Percentiles rank a stretch among this genome's conserved stretches.
phyloP scores from a whole-genome alignment of 2,797 vertebrate genomes.

The Pristis pectinata region DNA sequence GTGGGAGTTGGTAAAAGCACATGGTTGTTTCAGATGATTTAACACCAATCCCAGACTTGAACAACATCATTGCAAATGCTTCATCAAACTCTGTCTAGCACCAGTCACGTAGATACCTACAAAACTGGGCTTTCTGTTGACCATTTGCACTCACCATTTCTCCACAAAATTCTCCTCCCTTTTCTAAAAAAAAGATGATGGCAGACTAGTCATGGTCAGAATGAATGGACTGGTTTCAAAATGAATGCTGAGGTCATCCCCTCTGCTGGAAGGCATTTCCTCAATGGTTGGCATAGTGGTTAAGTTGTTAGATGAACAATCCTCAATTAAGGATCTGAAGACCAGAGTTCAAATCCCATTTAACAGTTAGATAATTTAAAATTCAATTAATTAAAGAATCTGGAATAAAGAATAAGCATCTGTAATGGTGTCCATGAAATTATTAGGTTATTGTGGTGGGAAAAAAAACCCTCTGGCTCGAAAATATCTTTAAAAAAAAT shows the following conservation, averaged over 20 bases:
- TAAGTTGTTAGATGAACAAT: too few relatives aligned
- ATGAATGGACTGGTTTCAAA: background rate
- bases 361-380: too few relatives aligned
- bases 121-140: conserved; percentile 15
- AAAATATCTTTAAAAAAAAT: too few relatives aligned
- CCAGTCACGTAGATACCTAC: background rate
- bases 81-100: background rate
- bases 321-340: too few relatives aligned
- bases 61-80: background rate
- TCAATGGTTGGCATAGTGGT: background rate
- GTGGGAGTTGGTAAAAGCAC: background rate
- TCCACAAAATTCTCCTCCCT: background rate
- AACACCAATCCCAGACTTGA: background rate
- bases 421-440: too few relatives aligned
- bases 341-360: too few relatives aligned
- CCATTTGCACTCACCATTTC: conserved; percentile 16
- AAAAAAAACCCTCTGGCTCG: too few relatives aligned
- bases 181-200: background rate
- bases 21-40: background rate
- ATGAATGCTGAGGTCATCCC: background rate
- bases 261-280: background rate
- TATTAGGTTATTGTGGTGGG: too few relatives aligned
- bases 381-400: too few relatives aligned
- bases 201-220: background rate
- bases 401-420: too few relatives aligned